Percentiles rank a stretch among this genome's conserved stretches.
Evolutionary conservation across 2,797 vertebrate genomes (phyloP).

Genomic region (Melanotaenia parkinsoni): DNA sequence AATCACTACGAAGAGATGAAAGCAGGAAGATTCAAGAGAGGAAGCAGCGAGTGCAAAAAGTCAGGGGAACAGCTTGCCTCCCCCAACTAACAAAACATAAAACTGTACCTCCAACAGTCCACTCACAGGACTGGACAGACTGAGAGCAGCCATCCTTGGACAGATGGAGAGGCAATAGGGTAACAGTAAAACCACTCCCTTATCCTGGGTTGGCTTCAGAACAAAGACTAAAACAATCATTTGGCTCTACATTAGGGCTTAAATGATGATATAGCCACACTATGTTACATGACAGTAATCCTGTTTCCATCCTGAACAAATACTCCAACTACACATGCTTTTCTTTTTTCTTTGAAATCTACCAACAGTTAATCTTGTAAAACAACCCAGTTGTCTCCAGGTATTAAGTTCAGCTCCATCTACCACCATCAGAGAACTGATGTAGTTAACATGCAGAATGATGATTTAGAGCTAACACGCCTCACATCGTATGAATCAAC

Average conservation of each 20-base stretch:
- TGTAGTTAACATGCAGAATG: slow-evolving; percentile 53
- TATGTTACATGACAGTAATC: slow-evolving; percentile 57
- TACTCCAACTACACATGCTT: slow-evolving; percentile 33
- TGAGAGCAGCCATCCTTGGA: slow-evolving; percentile 64
- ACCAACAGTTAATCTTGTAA: slow-evolving; percentile 5
- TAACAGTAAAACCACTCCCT: slow-evolving; percentile 57
- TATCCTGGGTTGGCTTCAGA: slow-evolving; percentile 65
- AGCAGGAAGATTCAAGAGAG: slow-evolving; percentile 53
- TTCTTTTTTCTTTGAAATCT: background rate
- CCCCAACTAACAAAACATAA: slow-evolving; percentile 48
- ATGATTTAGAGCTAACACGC: slow-evolving; percentile 49
- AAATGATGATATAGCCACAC: slow-evolving; percentile 51
- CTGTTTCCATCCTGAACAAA: slow-evolving; percentile 18
- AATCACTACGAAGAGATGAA: slow-evolving; percentile 56
- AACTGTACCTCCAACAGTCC: slow-evolving; percentile 72
- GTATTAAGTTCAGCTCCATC: slow-evolving; percentile 5
- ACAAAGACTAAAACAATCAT: slow-evolving; percentile 51
- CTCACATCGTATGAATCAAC: background rate
- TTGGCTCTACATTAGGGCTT: slow-evolving; percentile 49
- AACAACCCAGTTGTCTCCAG: slow-evolving; percentile 27
- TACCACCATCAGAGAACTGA: background rate
- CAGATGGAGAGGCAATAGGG: slow-evolving; percentile 57
- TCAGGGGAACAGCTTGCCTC: slow-evolving; percentile 69
- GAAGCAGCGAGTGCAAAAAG: slow-evolving; percentile 46
- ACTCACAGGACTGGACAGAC: slow-evolving; percentile 59